These are phyloP conservation scores for Sarcophaga carnaria DNA, from an alignment of 2,888 invertebrate genomes.

Conservation along the genomic window DNA sequence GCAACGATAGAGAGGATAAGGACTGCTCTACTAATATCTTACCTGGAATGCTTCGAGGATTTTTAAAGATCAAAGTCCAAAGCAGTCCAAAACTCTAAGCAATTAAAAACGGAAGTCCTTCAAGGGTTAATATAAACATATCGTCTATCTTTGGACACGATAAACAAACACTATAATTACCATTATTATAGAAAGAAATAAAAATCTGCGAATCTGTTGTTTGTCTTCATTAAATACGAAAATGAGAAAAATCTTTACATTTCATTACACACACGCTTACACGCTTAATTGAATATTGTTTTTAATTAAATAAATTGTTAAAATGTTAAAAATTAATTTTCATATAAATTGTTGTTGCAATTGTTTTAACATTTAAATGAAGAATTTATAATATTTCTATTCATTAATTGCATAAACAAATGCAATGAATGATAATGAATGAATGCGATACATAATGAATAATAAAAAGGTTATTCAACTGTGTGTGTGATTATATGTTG, in stretches of 20 bases:
- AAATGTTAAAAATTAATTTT: constrained; percentile 62
- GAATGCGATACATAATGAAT: neutral
- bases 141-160: neutral
- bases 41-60: no score
- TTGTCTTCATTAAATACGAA: neutral
- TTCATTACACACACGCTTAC: constrained; percentile 53
- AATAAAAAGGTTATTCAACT: constrained; percentile 29
- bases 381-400: neutral
- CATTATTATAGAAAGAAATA: constrained; percentile 54
- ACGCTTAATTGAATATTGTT: constrained; percentile 65
- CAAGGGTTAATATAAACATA: constrained; percentile 21
- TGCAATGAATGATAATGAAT: neutral
- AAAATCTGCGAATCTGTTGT: constrained; percentile 32
- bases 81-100: no score
- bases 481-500: no score
- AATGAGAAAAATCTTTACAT: constrained; percentile 48
- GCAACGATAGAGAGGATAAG: no score
- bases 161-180: constrained; percentile 43
- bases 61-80: no score
- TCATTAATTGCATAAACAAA: neutral
- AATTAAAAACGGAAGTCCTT: neutral
- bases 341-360: constrained; percentile 59
- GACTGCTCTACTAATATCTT: no score
- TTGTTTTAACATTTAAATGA: constrained; percentile 21
- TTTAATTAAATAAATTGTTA: constrained; percentile 61